Percentiles rank a stretch among this genome's conserved stretches.
phyloP scores from a whole-genome alignment of 2,888 invertebrate genomes.

The Himalopsyche tibetana region DNA sequence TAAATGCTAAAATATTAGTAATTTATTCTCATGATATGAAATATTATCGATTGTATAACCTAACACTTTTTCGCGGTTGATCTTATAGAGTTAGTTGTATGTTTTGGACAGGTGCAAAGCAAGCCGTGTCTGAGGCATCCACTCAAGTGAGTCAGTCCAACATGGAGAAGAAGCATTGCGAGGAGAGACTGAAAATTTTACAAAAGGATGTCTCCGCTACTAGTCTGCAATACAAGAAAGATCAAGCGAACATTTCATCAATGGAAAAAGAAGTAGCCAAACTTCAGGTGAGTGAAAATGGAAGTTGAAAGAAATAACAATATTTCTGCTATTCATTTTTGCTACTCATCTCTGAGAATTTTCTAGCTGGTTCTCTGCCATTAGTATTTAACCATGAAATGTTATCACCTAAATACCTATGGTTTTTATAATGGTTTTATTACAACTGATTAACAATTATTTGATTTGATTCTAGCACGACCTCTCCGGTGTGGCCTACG shows the following conservation, averaged over 20 bases:
- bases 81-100: not conserved
- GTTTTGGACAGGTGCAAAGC: constrained; percentile 80
- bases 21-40: no score
- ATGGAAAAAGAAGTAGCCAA: constrained; percentile 77
- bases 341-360: no score
- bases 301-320: not conserved
- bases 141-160: constrained; percentile 87
- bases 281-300: constrained; percentile 73
- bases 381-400: no score
- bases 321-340: not conserved
- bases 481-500: constrained; percentile 77
- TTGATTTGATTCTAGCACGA: constrained; percentile 72
- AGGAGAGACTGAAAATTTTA: constrained; percentile 80
- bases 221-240: constrained; percentile 81
- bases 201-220: constrained; percentile 82
- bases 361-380: no score
- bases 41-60: no score
- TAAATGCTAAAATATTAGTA: no score
- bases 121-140: constrained; percentile 84
- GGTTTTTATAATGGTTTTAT: no score
- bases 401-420: no score
- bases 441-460: no score
- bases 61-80: not conserved
- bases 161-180: constrained; percentile 84
- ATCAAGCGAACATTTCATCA: constrained; percentile 78